Percentiles rank a stretch among this genome's conserved stretches.
Evolutionary conservation across 2,113 vertebrate species (phyloP).

Genomic region (Gnathonemus echidnorhynchus): DNA sequence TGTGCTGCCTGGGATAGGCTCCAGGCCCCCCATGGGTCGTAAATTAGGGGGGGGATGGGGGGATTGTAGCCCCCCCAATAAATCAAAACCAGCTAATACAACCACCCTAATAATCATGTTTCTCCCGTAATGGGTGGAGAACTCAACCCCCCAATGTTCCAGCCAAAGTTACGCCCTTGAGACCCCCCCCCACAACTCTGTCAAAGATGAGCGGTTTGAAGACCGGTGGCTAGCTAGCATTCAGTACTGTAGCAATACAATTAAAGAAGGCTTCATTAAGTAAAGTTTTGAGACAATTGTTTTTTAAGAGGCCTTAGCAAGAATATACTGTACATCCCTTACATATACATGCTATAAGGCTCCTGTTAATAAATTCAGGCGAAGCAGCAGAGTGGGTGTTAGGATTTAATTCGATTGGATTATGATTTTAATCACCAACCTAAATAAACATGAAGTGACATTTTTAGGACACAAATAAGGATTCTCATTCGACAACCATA

Average conservation of each 20-base stretch:
- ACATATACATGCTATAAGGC: background rate
- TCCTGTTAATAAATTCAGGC: background rate
- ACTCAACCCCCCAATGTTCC: too few relatives aligned
- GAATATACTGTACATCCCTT: background rate
- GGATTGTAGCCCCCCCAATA: too few relatives aligned
- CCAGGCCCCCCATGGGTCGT: background rate
- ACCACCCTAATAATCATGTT: too few relatives aligned
- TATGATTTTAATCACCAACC: slow-evolving; percentile 9
- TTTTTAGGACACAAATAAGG: slow-evolving; percentile 7
- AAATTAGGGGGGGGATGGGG: too few relatives aligned
- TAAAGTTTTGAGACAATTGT: background rate
- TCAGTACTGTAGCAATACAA: background rate
- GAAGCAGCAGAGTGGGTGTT: background rate
- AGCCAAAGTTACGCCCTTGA: too few relatives aligned
- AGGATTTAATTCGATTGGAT: background rate
- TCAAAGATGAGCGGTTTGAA: background rate
- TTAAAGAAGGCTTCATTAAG: background rate
- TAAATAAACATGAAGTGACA: slow-evolving; percentile 10
- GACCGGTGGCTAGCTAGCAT: background rate
- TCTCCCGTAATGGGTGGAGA: too few relatives aligned
- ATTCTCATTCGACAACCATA: background rate
- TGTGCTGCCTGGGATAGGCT: background rate
- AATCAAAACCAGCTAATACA: too few relatives aligned
- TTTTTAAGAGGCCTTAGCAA: background rate
- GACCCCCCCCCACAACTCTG: background rate